phyloP scores from a whole-genome alignment of 2,797 vertebrate genomes.

The Melopsittacus undulatus region DNA sequence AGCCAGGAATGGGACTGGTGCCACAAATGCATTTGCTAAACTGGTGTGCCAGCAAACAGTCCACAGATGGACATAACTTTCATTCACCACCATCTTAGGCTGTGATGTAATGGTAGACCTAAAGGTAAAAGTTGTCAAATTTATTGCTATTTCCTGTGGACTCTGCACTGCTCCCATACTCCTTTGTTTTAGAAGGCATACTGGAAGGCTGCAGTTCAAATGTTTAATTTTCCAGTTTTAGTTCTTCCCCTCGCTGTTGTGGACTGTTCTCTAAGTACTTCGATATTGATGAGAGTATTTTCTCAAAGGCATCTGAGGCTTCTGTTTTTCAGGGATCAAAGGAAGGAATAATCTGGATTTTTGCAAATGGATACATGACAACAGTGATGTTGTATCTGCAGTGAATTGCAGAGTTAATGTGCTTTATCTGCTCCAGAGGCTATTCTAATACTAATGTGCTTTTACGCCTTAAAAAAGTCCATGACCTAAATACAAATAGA shows the following conservation, averaged over 20 bases:
- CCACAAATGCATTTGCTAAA: background rate
- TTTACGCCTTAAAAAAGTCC: slow-evolving; percentile 3
- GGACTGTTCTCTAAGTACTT: background rate
- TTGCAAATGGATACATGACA: slow-evolving; percentile 29
- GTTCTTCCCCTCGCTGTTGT: background rate
- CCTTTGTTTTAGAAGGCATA: background rate
- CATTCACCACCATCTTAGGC: background rate
- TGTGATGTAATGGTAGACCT: background rate
- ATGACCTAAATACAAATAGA: slow-evolving; percentile 30
- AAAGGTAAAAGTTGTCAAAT: background rate
- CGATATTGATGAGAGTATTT: slow-evolving; percentile 11
- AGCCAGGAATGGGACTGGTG: background rate
- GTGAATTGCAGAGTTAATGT: slow-evolving; percentile 18
- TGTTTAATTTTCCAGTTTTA: background rate
- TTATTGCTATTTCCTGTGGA: background rate
- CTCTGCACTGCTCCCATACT: background rate
- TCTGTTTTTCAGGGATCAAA: slow-evolving; percentile 31
- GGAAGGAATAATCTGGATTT: slow-evolving; percentile 43
- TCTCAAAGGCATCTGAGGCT: slow-evolving; percentile 5
- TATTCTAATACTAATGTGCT: slow-evolving; percentile 36
- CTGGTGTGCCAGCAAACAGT: background rate
- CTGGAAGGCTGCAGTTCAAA: background rate
- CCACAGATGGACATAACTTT: background rate
- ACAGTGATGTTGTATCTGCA: background rate
- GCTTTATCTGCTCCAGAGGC: slow-evolving; percentile 14